These are phyloP conservation scores for Morbakka virulenta DNA, from an alignment of 30 jellyfish, hydroid and myxozoan species.

Conservation along the genomic window DNA sequence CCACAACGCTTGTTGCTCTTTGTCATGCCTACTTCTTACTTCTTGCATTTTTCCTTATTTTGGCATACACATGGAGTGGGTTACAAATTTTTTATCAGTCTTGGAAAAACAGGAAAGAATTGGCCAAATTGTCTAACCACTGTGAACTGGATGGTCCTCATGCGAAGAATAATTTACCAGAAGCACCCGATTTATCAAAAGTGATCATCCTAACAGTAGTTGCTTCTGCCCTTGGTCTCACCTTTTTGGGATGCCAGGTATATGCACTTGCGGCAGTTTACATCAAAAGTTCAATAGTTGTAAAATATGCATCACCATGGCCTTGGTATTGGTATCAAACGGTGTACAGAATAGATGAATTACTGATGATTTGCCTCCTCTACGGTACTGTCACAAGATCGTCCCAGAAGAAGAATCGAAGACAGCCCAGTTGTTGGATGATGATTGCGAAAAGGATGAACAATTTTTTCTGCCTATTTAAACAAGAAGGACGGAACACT, in stretches of 20 bases:
- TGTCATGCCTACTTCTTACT: conserved; percentile 68
- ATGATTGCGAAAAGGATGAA: too few relatives aligned
- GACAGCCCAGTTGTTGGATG: too few relatives aligned
- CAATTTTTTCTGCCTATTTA: too few relatives aligned
- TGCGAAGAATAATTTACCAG: not conserved
- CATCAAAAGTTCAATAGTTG: not conserved
- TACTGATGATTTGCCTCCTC: conserved; percentile 7
- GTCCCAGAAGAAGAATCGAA: too few relatives aligned
- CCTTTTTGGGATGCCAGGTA: conserved; percentile 41
- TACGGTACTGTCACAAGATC: not conserved
- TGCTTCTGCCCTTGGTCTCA: conserved; percentile 35
- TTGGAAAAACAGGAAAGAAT: conserved; percentile 17
- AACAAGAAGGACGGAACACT: too few relatives aligned
- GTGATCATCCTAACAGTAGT: conserved; percentile 54
- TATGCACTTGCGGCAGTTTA: conserved; percentile 46
- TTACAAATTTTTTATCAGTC: conserved; percentile 9
- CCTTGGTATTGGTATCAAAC: conserved; percentile 53
- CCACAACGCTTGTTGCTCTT: conserved; percentile 24
- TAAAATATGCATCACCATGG: conserved; percentile 46
- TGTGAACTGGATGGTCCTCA: not conserved
- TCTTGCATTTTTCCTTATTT: conserved; percentile 37
- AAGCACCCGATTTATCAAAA: conserved; percentile 2
- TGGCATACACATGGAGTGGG: conserved; percentile 40
- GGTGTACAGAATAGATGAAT: conserved; percentile 51
- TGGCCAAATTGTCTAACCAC: conserved; percentile 10